phyloP scores from a whole-genome alignment of 1,140 invertebrate genomes.

The Plodia interpunctella region DNA sequence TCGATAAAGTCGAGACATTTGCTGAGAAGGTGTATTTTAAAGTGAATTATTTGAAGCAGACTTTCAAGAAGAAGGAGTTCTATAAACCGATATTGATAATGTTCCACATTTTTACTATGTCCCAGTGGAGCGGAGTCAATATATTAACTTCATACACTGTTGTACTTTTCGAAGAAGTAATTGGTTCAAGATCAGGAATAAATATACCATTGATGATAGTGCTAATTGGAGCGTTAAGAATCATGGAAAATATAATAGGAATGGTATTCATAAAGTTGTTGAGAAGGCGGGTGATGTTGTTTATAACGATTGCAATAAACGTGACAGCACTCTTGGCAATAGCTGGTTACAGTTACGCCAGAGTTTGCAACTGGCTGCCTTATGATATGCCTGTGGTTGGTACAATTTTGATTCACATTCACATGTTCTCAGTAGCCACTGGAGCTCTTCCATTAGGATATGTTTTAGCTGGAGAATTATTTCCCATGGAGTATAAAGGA shows the following conservation, averaged over 20 bases:
- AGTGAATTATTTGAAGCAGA: conserved; percentile 10
- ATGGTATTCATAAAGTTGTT: conserved; percentile 30
- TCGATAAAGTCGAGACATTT: conserved; percentile 16
- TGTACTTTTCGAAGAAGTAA: conserved; percentile 21
- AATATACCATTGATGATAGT: conserved; percentile 16
- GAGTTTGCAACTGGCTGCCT: conserved; percentile 17
- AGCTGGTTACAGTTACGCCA: conserved; percentile 25
- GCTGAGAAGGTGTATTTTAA: conserved; percentile 9
- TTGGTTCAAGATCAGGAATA: conserved; percentile 17
- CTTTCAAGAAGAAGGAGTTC: conserved; percentile 24
- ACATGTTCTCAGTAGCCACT: conserved; percentile 31
- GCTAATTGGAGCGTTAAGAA: conserved; percentile 26
- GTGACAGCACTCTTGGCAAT: conserved; percentile 17
- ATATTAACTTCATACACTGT: background rate
- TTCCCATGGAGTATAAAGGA: conserved; percentile 31
- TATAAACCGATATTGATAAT: conserved; percentile 35
- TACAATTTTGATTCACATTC: conserved; percentile 23
- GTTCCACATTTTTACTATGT: conserved; percentile 26
- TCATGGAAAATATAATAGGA: conserved; percentile 26
- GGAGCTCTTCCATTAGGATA: conserved; percentile 30
- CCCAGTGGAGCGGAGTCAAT: conserved; percentile 20
- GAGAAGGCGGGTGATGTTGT: conserved; percentile 27
- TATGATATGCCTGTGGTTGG: conserved; percentile 24
- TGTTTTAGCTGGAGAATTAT: conserved; percentile 36
- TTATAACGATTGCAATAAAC: conserved; percentile 22